Evolutionary conservation across 2,113 vertebrate species (phyloP).

Genomic region (Caracal caracal): DNA sequence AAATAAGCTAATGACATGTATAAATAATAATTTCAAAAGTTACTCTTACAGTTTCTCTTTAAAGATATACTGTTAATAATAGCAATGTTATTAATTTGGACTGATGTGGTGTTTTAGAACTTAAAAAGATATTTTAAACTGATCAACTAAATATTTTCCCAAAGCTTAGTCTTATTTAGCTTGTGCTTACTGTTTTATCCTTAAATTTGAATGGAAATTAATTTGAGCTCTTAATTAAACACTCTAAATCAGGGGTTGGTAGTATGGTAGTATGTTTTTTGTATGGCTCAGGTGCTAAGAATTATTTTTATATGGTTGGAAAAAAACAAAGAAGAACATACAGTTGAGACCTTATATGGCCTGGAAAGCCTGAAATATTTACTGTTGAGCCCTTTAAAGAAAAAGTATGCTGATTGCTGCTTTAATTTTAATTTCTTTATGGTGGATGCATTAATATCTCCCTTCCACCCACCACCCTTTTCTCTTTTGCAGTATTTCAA

Average conservation of each 20-base stretch:
- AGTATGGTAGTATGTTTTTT: neutral
- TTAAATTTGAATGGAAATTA: conserved; percentile 37
- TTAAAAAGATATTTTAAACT: neutral
- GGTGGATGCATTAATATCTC: neutral
- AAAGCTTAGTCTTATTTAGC: neutral
- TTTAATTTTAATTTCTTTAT: neutral
- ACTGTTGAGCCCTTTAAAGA: neutral
- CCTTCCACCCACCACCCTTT: neutral
- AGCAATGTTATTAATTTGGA: neutral
- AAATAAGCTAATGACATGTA: neutral
- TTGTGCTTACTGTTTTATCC: neutral
- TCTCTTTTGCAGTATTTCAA: neutral
- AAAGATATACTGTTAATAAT: neutral
- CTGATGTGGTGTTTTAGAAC: neutral
- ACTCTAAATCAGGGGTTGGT: neutral
- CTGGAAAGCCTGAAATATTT: neutral
- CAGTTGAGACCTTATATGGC: neutral
- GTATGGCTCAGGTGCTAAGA: neutral
- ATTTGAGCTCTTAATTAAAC: conserved; percentile 16
- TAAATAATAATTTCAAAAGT: neutral
- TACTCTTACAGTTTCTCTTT: neutral
- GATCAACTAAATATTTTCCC: neutral
- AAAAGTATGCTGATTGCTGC: neutral
- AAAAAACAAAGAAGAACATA: neutral
- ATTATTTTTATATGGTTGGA: neutral